Evolutionary conservation across 2,113 vertebrate species (phyloP), one percentile per base, ranked within the genome.

Genomic region (Poeciliopsis prolifica): DNA sequence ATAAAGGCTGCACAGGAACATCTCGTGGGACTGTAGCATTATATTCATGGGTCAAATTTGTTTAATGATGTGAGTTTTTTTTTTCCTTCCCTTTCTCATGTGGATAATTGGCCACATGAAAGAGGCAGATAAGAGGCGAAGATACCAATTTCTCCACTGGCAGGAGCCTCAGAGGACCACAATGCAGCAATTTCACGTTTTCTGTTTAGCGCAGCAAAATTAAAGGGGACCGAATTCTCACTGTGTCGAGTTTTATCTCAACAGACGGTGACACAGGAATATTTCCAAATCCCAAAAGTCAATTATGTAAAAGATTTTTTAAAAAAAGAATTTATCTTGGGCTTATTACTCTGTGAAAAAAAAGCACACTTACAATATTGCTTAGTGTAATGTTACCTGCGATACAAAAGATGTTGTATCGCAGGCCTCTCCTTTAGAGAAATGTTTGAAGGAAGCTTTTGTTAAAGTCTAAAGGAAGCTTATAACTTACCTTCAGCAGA

Each of bases 41-140:
- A 71, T 67, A 79, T 79, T 79, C 65, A 66, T 68, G 76, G 74
- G 84, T 82, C 82, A 85, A 51, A 87, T 84, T 75, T 86, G 61
- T 87, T 87, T 82, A 88, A 82, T 87, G 72, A 77, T 88, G 72
- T 75, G 79, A 82, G 15, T 60, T 61, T 69, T 85, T 87, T 29
- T 29, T 29, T 29, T 29, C 2, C 10, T 37, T 37, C 10, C 85
- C 82, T 69, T 80, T 80, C 85, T 82, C 72, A 74, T 84, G 72
- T 80, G 61, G 79, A 61, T 86, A 89, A 91, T 86, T 87, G 86
- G 84, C 40, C 74, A 77, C 80, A 88, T 91, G 72, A 89, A 87
- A 88, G 78, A 77, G 68, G 48, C 28, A 61, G 77, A 84, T 77
- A 71, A 84, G 75, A 80, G 62, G 70, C 62, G 70, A 62, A 77